A percentile compares a stretch with the other conserved stretches of the same genome.
Conservation (phyloP, 2,113 vertebrate species). For the Myotis davidii region DNA sequence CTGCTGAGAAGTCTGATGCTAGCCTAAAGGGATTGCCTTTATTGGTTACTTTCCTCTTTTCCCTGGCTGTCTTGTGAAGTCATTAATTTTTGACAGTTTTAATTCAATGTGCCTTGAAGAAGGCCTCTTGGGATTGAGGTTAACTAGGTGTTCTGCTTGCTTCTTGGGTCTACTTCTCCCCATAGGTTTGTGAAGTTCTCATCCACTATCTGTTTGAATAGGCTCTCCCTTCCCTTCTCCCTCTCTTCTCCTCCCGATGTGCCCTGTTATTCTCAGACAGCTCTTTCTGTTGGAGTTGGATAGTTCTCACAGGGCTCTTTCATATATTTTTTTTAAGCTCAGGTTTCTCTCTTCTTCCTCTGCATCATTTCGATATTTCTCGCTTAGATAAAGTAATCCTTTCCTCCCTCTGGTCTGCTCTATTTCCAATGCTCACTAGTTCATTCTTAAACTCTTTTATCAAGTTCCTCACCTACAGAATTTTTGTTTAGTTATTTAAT, state of each 20-base stretch:
- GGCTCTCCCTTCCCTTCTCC: background rate
- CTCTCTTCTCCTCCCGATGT: background rate
- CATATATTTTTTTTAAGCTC: background rate
- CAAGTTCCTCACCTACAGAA: background rate
- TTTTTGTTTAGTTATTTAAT: background rate
- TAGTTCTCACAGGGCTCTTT: background rate
- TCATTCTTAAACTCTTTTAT: background rate
- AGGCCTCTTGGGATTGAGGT: background rate
- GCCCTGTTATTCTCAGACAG: background rate
- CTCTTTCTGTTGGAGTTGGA: background rate
- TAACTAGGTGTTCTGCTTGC: background rate
- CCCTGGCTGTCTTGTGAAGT: background rate
- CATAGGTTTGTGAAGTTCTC: background rate
- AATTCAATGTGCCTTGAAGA: background rate
- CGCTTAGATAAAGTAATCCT: background rate
- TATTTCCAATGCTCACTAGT: background rate
- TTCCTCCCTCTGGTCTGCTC: background rate
- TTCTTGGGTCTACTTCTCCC: background rate
- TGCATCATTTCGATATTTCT: background rate
- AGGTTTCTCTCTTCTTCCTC: background rate
- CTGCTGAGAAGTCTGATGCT: background rate
- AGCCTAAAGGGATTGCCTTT: background rate
- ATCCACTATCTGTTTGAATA: background rate
- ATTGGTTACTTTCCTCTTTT: background rate
- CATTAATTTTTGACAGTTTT: background rate